Percentiles rank a stretch among this genome's conserved stretches.
Evolutionary conservation across 2,888 invertebrate species (phyloP).

Genomic region (Mesorhabditis spiculigera): DNA sequence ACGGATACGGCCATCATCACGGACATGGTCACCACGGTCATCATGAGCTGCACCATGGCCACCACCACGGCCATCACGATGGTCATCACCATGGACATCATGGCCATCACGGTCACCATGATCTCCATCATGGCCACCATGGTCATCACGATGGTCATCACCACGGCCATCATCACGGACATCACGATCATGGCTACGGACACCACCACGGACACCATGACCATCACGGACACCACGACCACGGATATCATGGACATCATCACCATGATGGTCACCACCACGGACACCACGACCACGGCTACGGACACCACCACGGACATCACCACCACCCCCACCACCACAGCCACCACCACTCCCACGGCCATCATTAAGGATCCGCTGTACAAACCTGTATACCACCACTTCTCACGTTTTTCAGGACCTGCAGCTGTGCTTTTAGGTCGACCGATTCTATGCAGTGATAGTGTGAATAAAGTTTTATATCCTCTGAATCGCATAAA

Average conservation of each 20-base stretch:
- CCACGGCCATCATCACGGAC: too few relatives aligned
- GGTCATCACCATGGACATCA: too few relatives aligned
- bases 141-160: too few relatives aligned
- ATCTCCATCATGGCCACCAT: background rate
- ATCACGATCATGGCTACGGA: too few relatives aligned
- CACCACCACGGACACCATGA: too few relatives aligned
- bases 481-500: background rate
- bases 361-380: background rate
- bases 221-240: conserved; percentile 3
- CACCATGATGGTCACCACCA: background rate
- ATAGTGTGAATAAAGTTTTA: too few relatives aligned
- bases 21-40: too few relatives aligned
- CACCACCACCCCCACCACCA: background rate
- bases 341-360: background rate
- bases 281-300: background rate
- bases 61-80: too few relatives aligned
- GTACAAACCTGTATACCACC: conserved; percentile 1
- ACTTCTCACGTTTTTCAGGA: background rate
- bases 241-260: conserved; percentile 6
- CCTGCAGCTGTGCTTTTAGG: background rate
- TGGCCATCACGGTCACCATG: background rate
- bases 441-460: background rate
- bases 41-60: too few relatives aligned
- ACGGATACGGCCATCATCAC: too few relatives aligned
- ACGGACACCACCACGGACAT: background rate